Conservation (phyloP, 2,113 vertebrate genomes). For the Camelus dromedarius region DNA sequence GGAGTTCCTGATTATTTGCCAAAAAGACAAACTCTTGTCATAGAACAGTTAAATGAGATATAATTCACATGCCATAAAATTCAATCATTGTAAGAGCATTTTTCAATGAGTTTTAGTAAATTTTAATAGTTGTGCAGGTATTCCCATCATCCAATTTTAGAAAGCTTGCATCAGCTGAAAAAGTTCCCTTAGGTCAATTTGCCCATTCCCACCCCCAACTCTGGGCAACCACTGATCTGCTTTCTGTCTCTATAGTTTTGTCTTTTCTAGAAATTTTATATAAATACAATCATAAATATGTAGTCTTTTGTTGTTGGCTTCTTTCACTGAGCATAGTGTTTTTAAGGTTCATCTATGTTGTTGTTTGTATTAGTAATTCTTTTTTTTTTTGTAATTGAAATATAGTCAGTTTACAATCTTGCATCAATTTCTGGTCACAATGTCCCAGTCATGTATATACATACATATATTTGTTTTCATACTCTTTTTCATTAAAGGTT, state of each 20-base stretch:
- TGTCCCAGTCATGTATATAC: no score
- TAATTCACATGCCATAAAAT: constrained; percentile 27
- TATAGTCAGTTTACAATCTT: no score
- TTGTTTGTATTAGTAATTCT: background rate
- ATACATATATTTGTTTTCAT: no score
- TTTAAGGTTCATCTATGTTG: background rate
- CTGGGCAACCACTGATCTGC: background rate
- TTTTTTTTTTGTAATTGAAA: background rate
- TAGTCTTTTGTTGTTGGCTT: background rate
- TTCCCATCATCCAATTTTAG: background rate
- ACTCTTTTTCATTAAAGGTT: no score
- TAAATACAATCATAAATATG: background rate
- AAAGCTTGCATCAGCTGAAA: background rate
- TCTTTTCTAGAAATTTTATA: no score
- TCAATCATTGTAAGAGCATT: background rate
- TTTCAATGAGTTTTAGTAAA: background rate
- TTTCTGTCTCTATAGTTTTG: background rate
- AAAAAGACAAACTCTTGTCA: background rate
- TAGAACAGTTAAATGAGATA: constrained; percentile 2
- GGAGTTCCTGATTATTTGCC: background rate
- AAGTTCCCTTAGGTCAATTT: background rate
- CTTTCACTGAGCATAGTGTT: background rate
- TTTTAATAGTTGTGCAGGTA: background rate
- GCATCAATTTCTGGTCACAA: no score
- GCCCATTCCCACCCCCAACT: background rate